These are phyloP conservation scores for Anthophora plumipes DNA, from an alignment of 2,888 invertebrate genomes.

Conservation along the genomic window DNA sequence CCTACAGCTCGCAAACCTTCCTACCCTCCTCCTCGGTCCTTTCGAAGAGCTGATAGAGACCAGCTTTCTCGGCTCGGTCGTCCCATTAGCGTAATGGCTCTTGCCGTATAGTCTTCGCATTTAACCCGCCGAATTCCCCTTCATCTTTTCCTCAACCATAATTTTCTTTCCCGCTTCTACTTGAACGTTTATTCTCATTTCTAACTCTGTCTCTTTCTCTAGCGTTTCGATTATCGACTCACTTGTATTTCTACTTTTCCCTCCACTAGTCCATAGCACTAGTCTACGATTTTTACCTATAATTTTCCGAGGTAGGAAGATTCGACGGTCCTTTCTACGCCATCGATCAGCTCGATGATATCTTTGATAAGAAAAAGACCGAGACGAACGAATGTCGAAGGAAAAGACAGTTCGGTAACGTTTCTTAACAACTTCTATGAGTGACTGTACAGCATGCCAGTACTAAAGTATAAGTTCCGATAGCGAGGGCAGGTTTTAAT, in stretches of 20 bases:
- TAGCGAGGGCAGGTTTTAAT: constrained; percentile 84
- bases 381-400: background rate
- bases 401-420: background rate
- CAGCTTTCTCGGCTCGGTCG: constrained; percentile 70
- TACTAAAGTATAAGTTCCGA: constrained; percentile 78
- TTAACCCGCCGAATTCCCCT: constrained; percentile 71
- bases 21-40: constrained; percentile 43
- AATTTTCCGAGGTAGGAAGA: background rate
- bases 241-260: too few relatives aligned
- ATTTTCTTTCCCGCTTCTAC: constrained; percentile 34
- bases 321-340: too few relatives aligned
- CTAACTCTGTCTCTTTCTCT: too few relatives aligned
- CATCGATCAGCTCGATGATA: background rate
- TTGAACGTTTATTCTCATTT: background rate
- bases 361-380: background rate
- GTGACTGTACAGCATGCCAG: constrained; percentile 76
- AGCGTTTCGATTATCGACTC: too few relatives aligned
- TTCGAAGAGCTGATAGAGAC: constrained; percentile 76
- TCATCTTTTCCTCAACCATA: constrained; percentile 41
- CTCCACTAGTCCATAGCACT: background rate
- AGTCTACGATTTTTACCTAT: too few relatives aligned
- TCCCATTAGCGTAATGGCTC: constrained; percentile 82
- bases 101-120: constrained; percentile 77
- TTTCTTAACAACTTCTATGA: constrained; percentile 62
- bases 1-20: constrained; percentile 1